Evolutionary conservation across 2,888 invertebrate species (phyloP), one percentile per base, ranked within the genome.

Genomic region (Nemotelus nigrinus): DNA sequence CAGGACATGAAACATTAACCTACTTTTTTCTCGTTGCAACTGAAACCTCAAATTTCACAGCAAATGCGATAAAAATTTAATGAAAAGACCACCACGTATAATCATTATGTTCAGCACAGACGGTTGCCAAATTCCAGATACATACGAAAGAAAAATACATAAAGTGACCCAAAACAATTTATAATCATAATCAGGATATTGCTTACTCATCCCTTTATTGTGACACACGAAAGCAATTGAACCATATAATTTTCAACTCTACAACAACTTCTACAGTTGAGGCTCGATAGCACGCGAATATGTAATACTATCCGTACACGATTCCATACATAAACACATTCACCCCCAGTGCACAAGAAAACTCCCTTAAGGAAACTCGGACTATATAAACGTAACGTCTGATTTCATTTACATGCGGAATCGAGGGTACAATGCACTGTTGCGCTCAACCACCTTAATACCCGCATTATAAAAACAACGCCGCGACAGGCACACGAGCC

Each of bases 371-470:
- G 43, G 47, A 47, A 47, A 67, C 10, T 58, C n/a, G 1, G 4
- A 65, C n/a, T 44, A 10, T 45, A 65, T 65, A 65, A 65, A 63
- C 41, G 65, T 65, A 65, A 65, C 65, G 65, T 45, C 2, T 44
- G 65, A 65, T 65, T 63, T 65, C 65, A 65, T 65, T 65, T 65
- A 45, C 65, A 44, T 10, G 47, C 65, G 47, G 47, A 47, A 70
- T 70, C 63, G 47, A 41, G 74, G 74, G 74, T 74, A 63, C 74
- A 60, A 70, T 74, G 74, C 60, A 60, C 74, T 74, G 60, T 74
- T 74, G 74, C 74, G 60, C 48, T n/a, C 74, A 45, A 25, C 10
- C 25, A 72, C 41, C 60, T 58, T 47, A 55, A 57, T 57, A 39
- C 60, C 58, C 60, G 72, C 60, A 72, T 72, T 63, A 44, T 68